Percentiles rank a stretch among this genome's conserved stretches.
Evolutionary conservation across 2,113 vertebrate genomes (phyloP).

Genomic region (Cyprinodon tularosa): DNA sequence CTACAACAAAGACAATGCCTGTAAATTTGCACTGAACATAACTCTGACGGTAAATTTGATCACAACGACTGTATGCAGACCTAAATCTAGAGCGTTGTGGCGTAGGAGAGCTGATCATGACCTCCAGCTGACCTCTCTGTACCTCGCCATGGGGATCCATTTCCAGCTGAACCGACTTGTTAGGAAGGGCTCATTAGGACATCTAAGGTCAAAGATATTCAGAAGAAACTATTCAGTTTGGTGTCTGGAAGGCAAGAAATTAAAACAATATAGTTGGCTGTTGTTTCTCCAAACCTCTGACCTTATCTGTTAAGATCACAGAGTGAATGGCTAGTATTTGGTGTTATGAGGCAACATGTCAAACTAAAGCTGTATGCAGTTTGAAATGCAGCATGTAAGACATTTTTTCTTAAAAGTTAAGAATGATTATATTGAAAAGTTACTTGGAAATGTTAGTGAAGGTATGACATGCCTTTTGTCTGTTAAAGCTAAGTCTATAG

Average conservation of each 20-base stretch:
- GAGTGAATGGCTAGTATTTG: constrained; percentile 16
- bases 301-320: constrained; percentile 21
- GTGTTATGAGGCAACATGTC: constrained; percentile 17
- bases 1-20: constrained; percentile 24
- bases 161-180: constrained; percentile 56
- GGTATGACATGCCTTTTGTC: not conserved
- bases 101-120: constrained; percentile 49
- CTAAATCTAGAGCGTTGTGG: constrained; percentile 37
- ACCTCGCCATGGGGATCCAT: constrained; percentile 35
- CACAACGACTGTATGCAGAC: constrained; percentile 23
- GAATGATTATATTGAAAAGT: too few species aligned
- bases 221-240: constrained; percentile 25
- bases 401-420: not conserved
- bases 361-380: constrained; percentile 2
- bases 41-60: constrained; percentile 35
- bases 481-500: not conserved
- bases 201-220: constrained; percentile 44
- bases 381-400: not conserved
- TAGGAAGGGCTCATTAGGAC: constrained; percentile 39
- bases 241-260: constrained; percentile 27
- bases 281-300: constrained; percentile 34
- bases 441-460: not conserved
- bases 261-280: constrained; percentile 33
- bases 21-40: constrained; percentile 9
- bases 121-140: constrained; percentile 42